These are phyloP conservation scores for Antechinus flavipes DNA, from an alignment of 2,113 vertebrate species.

Conservation along the genomic window DNA sequence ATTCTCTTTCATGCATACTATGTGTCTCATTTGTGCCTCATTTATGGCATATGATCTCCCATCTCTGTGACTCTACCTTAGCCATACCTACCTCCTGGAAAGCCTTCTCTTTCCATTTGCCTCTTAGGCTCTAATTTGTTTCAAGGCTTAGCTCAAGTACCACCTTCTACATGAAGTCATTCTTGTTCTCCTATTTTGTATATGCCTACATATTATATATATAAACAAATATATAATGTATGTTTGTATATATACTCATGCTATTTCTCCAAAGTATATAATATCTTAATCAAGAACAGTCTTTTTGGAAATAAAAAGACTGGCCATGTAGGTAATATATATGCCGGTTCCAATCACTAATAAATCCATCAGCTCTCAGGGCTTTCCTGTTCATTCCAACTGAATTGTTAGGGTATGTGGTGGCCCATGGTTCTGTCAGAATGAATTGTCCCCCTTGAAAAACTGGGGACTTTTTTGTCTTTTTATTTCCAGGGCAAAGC, in stretches of 20 bases:
- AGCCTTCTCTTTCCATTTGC: neutral
- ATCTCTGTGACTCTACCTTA: neutral
- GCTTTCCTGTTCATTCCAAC: slow-evolving; percentile 80
- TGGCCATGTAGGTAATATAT: slow-evolving; percentile 71
- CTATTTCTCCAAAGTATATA: neutral
- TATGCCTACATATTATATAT: neutral
- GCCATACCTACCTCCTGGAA: neutral
- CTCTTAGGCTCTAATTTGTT: neutral
- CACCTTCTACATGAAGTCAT: neutral
- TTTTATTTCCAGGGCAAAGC: neutral
- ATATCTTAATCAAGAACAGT: neutral
- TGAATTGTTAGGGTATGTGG: slow-evolving; percentile 83
- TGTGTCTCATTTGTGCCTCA: neutral
- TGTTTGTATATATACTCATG: neutral
- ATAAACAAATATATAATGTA: neutral
- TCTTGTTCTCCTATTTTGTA: neutral
- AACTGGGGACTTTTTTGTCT: slow-evolving; percentile 56
- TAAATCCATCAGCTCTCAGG: slow-evolving; percentile 82
- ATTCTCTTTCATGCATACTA: neutral
- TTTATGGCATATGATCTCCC: neutral
- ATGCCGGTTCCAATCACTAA: slow-evolving; percentile 82
- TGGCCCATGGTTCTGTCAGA: slow-evolving; percentile 85
- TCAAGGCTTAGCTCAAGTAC: neutral
- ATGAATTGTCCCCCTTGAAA: slow-evolving; percentile 80
- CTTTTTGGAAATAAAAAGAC: no score